A percentile compares a stretch with the other conserved stretches of the same genome.
phyloP scores from a whole-genome alignment of 2,797 vertebrate species.

The Sphenodon punctatus region DNA sequence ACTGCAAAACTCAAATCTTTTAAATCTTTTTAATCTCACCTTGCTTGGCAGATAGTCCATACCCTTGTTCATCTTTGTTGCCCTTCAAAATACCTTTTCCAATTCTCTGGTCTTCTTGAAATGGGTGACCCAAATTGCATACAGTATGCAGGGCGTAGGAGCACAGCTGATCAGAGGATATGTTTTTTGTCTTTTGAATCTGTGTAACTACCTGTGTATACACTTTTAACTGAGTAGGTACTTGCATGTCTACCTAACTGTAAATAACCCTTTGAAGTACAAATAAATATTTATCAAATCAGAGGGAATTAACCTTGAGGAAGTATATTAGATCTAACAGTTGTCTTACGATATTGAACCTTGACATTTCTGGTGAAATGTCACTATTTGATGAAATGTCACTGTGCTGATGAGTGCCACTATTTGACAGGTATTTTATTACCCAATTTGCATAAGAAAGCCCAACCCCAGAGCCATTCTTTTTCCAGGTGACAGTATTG shows the following conservation, averaged over 20 bases:
- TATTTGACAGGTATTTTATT: conserved; percentile 7
- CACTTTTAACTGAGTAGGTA: background rate
- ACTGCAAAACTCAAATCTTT: no score
- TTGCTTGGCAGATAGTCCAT: no score
- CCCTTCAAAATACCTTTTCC: no score
- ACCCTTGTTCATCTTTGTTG: no score
- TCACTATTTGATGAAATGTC: no score
- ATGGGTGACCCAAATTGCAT: no score
- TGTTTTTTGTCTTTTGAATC: background rate
- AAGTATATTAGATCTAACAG: background rate
- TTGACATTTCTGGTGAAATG: background rate
- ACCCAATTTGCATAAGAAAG: conserved; percentile 14
- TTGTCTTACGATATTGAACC: background rate
- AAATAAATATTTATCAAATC: background rate
- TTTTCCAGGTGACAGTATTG: conserved; percentile 55
- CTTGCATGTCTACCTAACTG: background rate
- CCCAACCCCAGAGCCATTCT: conserved; percentile 3
- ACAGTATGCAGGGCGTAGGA: no score
- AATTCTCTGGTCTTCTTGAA: no score
- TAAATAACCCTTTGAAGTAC: background rate
- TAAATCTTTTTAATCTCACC: no score
- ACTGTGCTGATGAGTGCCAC: no score
- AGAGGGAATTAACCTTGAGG: no score
- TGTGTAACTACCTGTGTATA: background rate
- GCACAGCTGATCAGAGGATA: no score